These are phyloP conservation scores for Diarsia mendica DNA, from an alignment of 2,888 invertebrate genomes.

Conservation along the genomic window DNA sequence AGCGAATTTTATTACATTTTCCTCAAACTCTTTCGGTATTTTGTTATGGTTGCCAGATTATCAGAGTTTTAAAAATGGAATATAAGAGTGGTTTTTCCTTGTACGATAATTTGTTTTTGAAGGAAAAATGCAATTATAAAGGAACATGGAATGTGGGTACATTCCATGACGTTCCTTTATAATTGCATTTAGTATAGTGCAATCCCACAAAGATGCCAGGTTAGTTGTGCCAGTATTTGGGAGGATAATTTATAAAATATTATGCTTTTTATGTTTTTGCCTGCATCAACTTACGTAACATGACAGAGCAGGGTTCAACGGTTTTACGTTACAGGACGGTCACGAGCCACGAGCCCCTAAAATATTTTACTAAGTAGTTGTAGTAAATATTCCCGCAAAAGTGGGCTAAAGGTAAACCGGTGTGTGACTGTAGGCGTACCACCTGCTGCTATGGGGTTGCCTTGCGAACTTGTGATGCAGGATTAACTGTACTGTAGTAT, in stretches of 20 bases:
- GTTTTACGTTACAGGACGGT: constrained; percentile 16
- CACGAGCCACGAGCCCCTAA: neutral
- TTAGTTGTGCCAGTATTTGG: neutral
- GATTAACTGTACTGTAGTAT: constrained; percentile 12
- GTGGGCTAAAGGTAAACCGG: constrained; percentile 42
- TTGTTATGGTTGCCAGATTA: neutral
- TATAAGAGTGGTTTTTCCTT: neutral
- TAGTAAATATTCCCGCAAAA: constrained; percentile 27
- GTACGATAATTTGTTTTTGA: neutral
- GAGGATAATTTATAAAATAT: neutral
- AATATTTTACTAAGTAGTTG: constrained; percentile 21
- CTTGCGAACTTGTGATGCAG: neutral
- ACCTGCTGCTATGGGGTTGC: constrained; percentile 45
- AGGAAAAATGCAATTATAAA: neutral
- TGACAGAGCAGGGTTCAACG: neutral
- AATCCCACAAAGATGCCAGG: too few relatives aligned
- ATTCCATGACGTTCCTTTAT: too few relatives aligned
- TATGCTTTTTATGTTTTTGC: neutral
- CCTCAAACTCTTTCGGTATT: neutral
- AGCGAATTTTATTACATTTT: too few relatives aligned
- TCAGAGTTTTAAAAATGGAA: neutral
- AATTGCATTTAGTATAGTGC: too few relatives aligned
- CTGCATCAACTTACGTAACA: neutral
- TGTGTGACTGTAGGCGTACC: constrained; percentile 28
- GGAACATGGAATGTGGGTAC: too few relatives aligned